Percentiles rank a stretch among this genome's conserved stretches.
These are phyloP conservation scores for Salticus scenicus DNA, from an alignment of 2,888 invertebrate genomes.

Conservation along the genomic window DNA sequence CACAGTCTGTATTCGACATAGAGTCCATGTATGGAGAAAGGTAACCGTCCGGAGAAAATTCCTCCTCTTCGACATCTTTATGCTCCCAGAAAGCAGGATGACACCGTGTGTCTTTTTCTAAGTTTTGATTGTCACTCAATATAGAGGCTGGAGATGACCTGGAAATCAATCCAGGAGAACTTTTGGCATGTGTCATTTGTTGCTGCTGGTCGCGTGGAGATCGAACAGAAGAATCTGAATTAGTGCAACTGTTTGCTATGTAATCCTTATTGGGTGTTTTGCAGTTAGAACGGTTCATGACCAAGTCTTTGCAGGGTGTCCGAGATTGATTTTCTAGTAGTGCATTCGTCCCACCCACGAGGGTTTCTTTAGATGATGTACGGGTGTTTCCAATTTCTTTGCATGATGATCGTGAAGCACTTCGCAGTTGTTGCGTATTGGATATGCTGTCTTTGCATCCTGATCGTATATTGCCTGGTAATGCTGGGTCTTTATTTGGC, in stretches of 20 bases:
- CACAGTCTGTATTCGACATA: slow-evolving; percentile 73
- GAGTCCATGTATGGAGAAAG: slow-evolving; percentile 60
- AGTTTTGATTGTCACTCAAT: slow-evolving; percentile 25
- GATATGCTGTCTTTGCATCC: not conserved
- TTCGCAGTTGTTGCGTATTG: slow-evolving; percentile 29
- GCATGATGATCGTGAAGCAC: slow-evolving; percentile 45
- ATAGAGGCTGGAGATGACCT: slow-evolving; percentile 33
- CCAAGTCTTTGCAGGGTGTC: slow-evolving; percentile 27
- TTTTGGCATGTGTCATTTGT: slow-evolving; percentile 50
- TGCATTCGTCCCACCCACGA: not conserved
- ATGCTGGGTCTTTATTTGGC: slow-evolving; percentile 27
- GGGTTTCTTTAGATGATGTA: slow-evolving; percentile 28
- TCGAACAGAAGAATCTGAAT: not conserved
- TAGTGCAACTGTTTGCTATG: slow-evolving; percentile 13
- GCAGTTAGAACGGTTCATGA: slow-evolving; percentile 24
- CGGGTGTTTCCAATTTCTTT: slow-evolving; percentile 38
- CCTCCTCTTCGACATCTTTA: slow-evolving; percentile 62
- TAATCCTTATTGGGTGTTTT: slow-evolving; percentile 25
- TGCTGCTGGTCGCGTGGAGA: slow-evolving; percentile 30
- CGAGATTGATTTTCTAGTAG: not conserved
- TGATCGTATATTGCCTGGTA: not conserved
- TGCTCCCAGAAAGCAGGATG: slow-evolving; percentile 44
- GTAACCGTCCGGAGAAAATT: slow-evolving; percentile 50
- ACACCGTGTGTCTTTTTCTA: slow-evolving; percentile 30
- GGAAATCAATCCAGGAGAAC: slow-evolving; percentile 51